Conservation (phyloP, 2,113 vertebrate species). For the Glareola pratincola region DNA sequence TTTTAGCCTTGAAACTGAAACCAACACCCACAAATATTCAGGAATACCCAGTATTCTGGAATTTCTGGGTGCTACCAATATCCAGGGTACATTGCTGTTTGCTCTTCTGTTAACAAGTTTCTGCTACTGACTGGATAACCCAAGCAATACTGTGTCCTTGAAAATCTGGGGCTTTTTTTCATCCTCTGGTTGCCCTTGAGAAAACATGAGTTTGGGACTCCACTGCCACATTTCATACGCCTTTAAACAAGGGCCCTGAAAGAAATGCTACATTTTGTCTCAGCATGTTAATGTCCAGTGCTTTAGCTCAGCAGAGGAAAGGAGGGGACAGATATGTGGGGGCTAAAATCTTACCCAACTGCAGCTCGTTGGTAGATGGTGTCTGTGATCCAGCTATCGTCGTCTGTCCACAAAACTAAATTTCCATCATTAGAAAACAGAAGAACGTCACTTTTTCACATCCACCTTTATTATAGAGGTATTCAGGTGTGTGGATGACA, state of each 20-base stretch:
- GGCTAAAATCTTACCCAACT: not conserved
- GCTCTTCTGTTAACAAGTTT: not conserved
- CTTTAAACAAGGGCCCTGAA: not conserved
- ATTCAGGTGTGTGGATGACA: not conserved
- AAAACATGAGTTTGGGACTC: not conserved
- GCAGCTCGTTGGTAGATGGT: not conserved
- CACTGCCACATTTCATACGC: not conserved
- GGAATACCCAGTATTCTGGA: not conserved
- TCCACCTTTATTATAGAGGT: not conserved
- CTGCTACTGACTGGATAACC: not conserved
- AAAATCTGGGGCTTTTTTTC: not conserved
- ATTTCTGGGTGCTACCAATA: not conserved
- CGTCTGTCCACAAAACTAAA: not conserved
- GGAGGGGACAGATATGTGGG: not conserved
- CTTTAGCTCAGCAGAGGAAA: not conserved
- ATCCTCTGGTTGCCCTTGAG: not conserved
- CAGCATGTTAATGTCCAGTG: not conserved
- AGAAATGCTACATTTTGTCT: not conserved
- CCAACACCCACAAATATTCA: not conserved
- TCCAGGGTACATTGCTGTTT: not conserved
- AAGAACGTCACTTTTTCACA: not conserved
- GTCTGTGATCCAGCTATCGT: not conserved
- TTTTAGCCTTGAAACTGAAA: not conserved
- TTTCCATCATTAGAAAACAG: not conserved
- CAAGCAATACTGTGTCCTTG: not conserved